Conservation (phyloP, 2,888 invertebrate genomes). For the Gastrophysa polygoni region DNA sequence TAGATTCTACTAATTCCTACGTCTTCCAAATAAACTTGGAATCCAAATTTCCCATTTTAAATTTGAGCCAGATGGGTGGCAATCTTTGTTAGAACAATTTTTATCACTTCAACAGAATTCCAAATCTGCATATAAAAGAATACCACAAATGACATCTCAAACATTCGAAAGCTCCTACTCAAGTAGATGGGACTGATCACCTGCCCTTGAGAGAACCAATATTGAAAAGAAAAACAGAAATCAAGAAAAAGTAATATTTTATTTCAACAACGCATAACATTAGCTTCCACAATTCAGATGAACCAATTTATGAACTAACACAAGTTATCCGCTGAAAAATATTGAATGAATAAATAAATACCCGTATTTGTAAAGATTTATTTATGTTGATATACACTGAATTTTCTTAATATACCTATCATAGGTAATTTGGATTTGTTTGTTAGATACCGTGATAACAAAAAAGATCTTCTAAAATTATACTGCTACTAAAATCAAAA, state of each 20-base stretch:
- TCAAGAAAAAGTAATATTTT: background rate
- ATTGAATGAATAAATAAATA: background rate
- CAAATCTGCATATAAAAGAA: no score
- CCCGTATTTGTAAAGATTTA: background rate
- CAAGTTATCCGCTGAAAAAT: background rate
- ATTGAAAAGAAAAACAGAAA: background rate
- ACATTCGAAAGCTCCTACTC: no score
- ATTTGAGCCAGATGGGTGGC: no score
- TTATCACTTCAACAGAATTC: no score
- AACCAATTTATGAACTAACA: background rate
- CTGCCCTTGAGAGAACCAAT: background rate
- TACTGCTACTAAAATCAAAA: background rate
- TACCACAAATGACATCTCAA: no score
- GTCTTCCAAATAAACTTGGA: no score
- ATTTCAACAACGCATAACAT: background rate
- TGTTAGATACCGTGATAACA: no score
- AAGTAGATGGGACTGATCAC: no score
- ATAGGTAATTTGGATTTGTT: background rate
- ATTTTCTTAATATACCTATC: background rate
- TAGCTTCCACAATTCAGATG: background rate
- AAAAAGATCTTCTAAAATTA: background rate
- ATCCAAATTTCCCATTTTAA: no score
- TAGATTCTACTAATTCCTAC: no score
- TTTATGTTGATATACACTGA: background rate
- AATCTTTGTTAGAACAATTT: no score